These are phyloP conservation scores for Pardalotus punctatus DNA, from an alignment of 2,113 vertebrate genomes.

Conservation along the genomic window DNA sequence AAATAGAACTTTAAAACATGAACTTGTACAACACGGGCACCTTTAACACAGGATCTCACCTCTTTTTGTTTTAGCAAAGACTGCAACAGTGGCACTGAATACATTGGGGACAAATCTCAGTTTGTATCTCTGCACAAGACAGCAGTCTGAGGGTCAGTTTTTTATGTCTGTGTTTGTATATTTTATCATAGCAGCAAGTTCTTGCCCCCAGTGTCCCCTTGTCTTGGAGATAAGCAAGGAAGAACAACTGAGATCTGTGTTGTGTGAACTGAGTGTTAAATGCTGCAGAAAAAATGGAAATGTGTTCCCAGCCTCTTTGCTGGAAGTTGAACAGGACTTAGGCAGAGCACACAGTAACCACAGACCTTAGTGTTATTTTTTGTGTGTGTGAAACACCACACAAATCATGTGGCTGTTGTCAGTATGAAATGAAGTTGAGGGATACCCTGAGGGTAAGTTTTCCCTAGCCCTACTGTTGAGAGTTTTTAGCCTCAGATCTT, in stretches of 20 bases:
- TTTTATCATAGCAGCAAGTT: not conserved
- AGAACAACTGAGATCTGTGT: not conserved
- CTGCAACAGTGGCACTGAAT: not conserved
- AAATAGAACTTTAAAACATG: not conserved
- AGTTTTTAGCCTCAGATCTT: not conserved
- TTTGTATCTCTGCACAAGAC: not conserved
- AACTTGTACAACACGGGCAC: not conserved
- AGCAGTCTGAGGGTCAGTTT: not conserved
- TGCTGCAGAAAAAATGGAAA: not conserved
- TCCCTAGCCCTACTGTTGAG: not conserved
- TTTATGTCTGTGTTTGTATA: not conserved
- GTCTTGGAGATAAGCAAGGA: not conserved
- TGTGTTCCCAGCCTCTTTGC: not conserved
- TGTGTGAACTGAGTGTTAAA: not conserved
- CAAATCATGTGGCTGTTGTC: accelerated
- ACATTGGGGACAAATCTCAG: not conserved
- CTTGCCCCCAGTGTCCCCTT: not conserved
- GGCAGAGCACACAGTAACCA: not conserved
- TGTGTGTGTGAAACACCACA: not conserved
- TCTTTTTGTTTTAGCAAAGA: not conserved
- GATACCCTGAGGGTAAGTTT: not conserved
- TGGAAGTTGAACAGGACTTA: not conserved
- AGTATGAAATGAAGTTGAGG: not conserved
- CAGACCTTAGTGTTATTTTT: not conserved
- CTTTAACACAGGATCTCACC: not conserved